Evolutionary conservation across 1,140 invertebrate genomes (phyloP).

Genomic region (Drosophila varians): DNA sequence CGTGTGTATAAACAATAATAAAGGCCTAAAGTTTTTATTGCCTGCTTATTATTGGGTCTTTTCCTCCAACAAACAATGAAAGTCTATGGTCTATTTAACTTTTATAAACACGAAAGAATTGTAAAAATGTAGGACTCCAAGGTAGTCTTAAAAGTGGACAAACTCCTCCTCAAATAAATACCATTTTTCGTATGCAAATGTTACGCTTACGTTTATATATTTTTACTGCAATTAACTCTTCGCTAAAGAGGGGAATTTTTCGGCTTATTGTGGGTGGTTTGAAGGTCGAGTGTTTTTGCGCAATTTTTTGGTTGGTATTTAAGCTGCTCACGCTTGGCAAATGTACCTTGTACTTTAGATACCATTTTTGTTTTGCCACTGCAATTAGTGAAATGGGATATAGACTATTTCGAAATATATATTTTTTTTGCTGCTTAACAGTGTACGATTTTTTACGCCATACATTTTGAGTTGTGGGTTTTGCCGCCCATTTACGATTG

Average conservation of each 20-base stretch:
- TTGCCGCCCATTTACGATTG: constrained; percentile 13
- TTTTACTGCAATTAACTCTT: constrained; percentile 22
- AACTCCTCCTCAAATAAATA: constrained; percentile 30
- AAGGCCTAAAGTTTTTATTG: constrained; percentile 36
- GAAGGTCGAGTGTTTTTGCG: constrained; percentile 18
- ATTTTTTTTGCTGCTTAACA: constrained; percentile 1
- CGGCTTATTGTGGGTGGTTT: constrained; percentile 30
- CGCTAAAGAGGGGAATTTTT: not conserved
- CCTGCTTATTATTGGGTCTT: constrained; percentile 27
- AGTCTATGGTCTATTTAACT: no score
- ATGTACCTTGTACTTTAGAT: constrained; percentile 22
- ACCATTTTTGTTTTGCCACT: constrained; percentile 40
- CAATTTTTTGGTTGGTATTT: constrained; percentile 36
- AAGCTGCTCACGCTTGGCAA: constrained; percentile 32
- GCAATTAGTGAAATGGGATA: constrained; percentile 59
- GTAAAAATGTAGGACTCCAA: no score
- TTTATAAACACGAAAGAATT: no score
- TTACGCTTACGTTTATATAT: constrained; percentile 10
- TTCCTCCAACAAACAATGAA: constrained; percentile 23
- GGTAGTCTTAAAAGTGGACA: no score
- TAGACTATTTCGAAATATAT: constrained; percentile 12
- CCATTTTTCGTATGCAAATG: constrained; percentile 8
- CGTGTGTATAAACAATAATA: constrained; percentile 39
- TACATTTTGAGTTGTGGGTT: constrained; percentile 33
- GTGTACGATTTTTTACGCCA: constrained; percentile 22